Percentiles rank a stretch among this genome's conserved stretches.
These are phyloP conservation scores for Margaritifera margaritifera DNA, from an alignment of 2,888 invertebrate genomes.

Conservation along the genomic window DNA sequence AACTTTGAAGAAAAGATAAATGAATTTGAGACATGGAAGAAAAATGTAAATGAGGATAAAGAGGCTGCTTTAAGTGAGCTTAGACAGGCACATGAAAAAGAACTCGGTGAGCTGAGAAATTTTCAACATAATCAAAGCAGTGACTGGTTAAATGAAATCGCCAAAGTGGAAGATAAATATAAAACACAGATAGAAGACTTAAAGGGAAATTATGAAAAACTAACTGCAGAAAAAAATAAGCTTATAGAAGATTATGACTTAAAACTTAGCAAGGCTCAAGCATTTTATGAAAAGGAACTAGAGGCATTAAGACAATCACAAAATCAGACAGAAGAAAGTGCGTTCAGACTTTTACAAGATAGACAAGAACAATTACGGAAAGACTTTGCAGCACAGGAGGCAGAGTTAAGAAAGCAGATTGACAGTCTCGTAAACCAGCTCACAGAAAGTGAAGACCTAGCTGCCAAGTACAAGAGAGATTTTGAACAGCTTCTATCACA, in stretches of 20 bases:
- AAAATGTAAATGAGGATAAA: conserved; percentile 58
- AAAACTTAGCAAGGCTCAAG: conserved; percentile 67
- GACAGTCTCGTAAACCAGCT: conserved; percentile 64
- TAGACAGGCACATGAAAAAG: conserved; percentile 54
- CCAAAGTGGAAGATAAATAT: conserved; percentile 60
- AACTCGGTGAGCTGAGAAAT: conserved; percentile 58
- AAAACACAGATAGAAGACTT: conserved; percentile 55
- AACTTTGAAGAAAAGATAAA: conserved; percentile 66
- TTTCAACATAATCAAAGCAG: conserved; percentile 50
- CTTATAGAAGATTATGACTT: conserved; percentile 64
- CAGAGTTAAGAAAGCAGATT: conserved; percentile 57
- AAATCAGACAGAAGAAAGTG: conserved; percentile 48
- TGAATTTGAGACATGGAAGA: conserved; percentile 57
- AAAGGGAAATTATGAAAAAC: conserved; percentile 41
- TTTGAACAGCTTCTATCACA: conserved; percentile 42
- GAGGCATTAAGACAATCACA: conserved; percentile 58
- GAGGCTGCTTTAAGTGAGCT: conserved; percentile 56
- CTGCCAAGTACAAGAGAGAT: conserved; percentile 51
- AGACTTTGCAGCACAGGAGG: conserved; percentile 58
- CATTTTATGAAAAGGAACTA: conserved; percentile 70
- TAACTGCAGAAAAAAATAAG: conserved; percentile 55
- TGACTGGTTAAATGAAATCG: conserved; percentile 57
- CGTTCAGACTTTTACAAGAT: conserved; percentile 47
- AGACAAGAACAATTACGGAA: conserved; percentile 64
- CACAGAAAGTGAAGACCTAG: conserved; percentile 61